Base-by-base conservation (phyloP, 1,140 invertebrate species). In the Solen grandis region DNA sequence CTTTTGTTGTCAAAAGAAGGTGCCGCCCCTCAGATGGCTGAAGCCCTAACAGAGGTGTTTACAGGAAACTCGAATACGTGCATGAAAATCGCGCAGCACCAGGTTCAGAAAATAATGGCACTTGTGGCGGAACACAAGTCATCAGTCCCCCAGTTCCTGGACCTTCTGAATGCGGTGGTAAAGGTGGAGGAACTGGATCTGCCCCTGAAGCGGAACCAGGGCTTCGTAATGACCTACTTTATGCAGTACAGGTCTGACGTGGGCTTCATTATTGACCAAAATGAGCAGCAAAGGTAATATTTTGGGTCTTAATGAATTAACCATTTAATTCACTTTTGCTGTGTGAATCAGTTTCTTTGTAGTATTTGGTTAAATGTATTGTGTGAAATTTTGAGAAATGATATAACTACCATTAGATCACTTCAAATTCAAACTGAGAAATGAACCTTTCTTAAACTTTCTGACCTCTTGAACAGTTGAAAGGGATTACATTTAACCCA, bases 141-240 rank as follows among this genome's bases (percentile, higher is more conserved):
- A 57, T 73, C 72, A 33, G 89, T 87, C n/a, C 90, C 90, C 54
- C 88, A 92, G 83, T 89, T 92, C 65, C 80, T 91, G 14, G 89
- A 89, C 76, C 84, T 92, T 2, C 86, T 92, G 36, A 90, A 90
- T 63, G 87, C 90, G 36, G 72, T 91, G 0, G 88, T 91, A 5
- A 90, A 90, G 76, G 89, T 90, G 0, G 89, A 92, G 62, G 90
- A 91, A 29, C 75, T 90, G 10, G 88, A 91, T 68, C 80, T 92
- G 60, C 89, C 91, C 10, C 73, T 92, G 29, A 92, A 92, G 65
- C 69, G 91, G 35, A 92, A 92, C 73, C 91, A 92, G 70, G 84
- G 86, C 25, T 89, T 89, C 57, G 91, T 92, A 22, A 92, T 92
- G 90, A 91, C 89, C n/a, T 91, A 89, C 73, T 90, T 92, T 81